Conservation (phyloP, 2,113 vertebrate genomes). For the Penelope pileata region DNA sequence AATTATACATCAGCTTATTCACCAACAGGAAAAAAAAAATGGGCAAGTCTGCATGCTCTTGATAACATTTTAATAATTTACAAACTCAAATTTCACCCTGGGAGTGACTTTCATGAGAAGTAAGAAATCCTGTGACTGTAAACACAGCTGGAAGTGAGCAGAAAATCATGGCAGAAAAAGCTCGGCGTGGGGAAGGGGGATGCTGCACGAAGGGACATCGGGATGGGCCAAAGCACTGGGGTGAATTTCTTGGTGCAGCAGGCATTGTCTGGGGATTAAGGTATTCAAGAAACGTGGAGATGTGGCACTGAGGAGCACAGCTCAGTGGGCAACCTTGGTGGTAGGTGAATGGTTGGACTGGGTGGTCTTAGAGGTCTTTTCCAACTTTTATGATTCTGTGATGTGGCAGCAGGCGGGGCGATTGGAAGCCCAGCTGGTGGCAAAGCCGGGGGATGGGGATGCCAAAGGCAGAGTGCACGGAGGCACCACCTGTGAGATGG, state of each 20-base stretch:
- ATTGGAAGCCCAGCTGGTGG: neutral
- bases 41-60: slow-evolving; percentile 50
- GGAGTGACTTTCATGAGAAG: slow-evolving; percentile 61
- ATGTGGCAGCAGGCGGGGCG: neutral
- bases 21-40: slow-evolving; percentile 22
- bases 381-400: too few relatives aligned
- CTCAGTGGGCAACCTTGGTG: too few relatives aligned
- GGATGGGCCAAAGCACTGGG: neutral
- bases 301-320: too few relatives aligned
- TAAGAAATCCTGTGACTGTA: slow-evolving; percentile 43
- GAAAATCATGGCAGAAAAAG: neutral
- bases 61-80: slow-evolving; percentile 78
- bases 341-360: too few relatives aligned
- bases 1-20: slow-evolving; percentile 70
- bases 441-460: neutral
- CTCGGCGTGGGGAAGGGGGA: neutral
- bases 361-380: too few relatives aligned
- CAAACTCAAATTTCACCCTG: slow-evolving; percentile 63
- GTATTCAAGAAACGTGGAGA: too few relatives aligned
- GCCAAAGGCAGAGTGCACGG: too few relatives aligned
- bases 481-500: neutral
- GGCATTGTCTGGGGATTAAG: neutral
- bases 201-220: fast-evolving
- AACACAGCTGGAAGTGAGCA: slow-evolving; percentile 45
- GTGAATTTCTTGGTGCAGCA: fast-evolving